These are phyloP conservation scores for Perognathus longimembris DNA, from an alignment of 2,113 vertebrate species.

Conservation along the genomic window DNA sequence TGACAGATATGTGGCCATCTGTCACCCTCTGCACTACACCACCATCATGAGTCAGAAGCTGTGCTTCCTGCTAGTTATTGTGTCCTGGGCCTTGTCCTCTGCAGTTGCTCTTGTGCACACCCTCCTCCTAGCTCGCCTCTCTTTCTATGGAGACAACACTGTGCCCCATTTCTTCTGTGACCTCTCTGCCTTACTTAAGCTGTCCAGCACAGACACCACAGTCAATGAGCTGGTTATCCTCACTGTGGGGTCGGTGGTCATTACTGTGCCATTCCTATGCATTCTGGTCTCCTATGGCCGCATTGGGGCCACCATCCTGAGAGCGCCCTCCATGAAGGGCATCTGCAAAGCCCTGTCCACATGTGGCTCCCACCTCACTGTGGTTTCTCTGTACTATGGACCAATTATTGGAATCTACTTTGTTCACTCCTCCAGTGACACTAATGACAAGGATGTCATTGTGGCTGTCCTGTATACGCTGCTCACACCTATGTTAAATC, in stretches of 20 bases:
- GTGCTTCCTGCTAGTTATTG: slow-evolving; percentile 44
- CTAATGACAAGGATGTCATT: slow-evolving; percentile 50
- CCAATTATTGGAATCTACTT: slow-evolving; percentile 36
- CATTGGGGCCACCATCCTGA: slow-evolving; percentile 55
- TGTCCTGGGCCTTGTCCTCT: slow-evolving; percentile 59
- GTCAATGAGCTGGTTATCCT: slow-evolving; percentile 46
- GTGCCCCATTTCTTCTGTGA: slow-evolving; percentile 75
- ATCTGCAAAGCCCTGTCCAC: slow-evolving; percentile 66
- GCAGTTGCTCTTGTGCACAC: slow-evolving; percentile 58
- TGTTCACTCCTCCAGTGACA: neutral
- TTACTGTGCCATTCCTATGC: neutral
- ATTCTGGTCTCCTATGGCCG: slow-evolving; percentile 48
- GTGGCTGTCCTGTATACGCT: slow-evolving; percentile 62
- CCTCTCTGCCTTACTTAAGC: slow-evolving; percentile 59
- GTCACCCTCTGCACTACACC: slow-evolving; percentile 56
- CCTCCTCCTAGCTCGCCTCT: slow-evolving; percentile 33
- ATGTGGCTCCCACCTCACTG: slow-evolving; percentile 62
- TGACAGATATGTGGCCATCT: slow-evolving; percentile 63
- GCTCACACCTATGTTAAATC: slow-evolving; percentile 67
- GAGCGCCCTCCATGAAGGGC: neutral
- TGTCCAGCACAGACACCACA: slow-evolving; percentile 68
- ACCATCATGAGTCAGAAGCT: slow-evolving; percentile 63
- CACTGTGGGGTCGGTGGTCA: neutral
- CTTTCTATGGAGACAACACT: slow-evolving; percentile 55
- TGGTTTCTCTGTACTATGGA: slow-evolving; percentile 56